These are phyloP conservation scores for Amblyraja radiata DNA, from an alignment of 2,797 vertebrate species.

Conservation along the genomic window DNA sequence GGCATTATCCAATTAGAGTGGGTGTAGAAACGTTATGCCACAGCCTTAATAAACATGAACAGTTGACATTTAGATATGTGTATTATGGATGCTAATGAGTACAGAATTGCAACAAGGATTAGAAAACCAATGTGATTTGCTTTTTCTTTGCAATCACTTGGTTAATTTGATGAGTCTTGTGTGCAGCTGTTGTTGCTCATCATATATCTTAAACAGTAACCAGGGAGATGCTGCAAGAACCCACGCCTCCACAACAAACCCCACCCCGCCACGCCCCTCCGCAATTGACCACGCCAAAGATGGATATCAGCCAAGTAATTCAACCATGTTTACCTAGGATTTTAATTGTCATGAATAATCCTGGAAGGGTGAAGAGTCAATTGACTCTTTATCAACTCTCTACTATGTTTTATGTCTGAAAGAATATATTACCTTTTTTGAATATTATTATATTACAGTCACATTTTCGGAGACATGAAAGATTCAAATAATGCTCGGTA, in stretches of 20 bases:
- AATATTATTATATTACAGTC: no score
- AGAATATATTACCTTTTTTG: background rate
- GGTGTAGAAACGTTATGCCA: background rate
- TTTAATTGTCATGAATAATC: background rate
- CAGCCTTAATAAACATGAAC: background rate
- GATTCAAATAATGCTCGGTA: no score
- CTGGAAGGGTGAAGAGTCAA: background rate
- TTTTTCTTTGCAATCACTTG: background rate
- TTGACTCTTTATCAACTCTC: background rate
- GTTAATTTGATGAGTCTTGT: background rate
- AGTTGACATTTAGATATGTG: background rate
- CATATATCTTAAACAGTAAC: background rate
- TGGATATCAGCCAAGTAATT: background rate
- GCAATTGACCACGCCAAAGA: background rate
- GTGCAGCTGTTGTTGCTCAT: background rate
- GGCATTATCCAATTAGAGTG: background rate
- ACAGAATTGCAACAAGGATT: background rate
- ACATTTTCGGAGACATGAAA: no score
- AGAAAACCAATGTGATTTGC: background rate
- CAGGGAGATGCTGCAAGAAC: background rate
- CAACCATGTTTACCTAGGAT: no score
- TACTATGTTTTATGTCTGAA: background rate
- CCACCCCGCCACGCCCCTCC: background rate
- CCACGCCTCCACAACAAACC: background rate
- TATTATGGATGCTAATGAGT: background rate